Conservation (phyloP, 2,113 vertebrate species). For the Coregonus clupeaformis region DNA sequence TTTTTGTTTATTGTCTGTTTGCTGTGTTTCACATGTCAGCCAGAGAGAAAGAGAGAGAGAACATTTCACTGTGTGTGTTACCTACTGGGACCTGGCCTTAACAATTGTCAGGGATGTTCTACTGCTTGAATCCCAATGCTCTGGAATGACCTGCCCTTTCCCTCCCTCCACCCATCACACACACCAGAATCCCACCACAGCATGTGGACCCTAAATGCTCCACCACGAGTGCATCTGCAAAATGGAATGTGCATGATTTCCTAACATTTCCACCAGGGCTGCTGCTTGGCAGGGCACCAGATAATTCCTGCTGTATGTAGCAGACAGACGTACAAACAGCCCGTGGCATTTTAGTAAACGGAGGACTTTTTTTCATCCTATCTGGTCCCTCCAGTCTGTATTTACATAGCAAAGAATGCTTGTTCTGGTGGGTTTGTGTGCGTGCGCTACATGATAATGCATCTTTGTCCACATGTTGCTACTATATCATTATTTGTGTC, state of each 20-base stretch:
- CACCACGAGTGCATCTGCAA: background rate
- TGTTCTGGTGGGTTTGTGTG: conserved; percentile 24
- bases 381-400: conserved; percentile 39
- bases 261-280: conserved; percentile 36
- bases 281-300: conserved; percentile 40
- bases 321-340: conserved; percentile 67
- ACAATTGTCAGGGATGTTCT: background rate
- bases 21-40: background rate
- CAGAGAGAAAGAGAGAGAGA: no score
- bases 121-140: background rate
- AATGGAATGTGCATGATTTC: conserved; percentile 47
- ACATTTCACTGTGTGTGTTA: no score
- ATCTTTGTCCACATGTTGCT: conserved; percentile 31
- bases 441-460: conserved; percentile 27
- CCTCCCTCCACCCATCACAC: no score
- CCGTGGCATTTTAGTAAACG: conserved; percentile 52
- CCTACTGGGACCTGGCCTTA: background rate
- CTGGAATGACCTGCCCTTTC: background rate
- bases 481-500: background rate
- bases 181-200: background rate
- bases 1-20: background rate
- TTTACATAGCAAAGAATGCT: conserved; percentile 59
- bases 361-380: conserved; percentile 44
- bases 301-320: conserved; percentile 42
- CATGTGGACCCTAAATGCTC: background rate